A percentile compares a stretch with the other conserved stretches of the same genome.
These are phyloP conservation scores for Yasuhikotakia modesta DNA, from an alignment of 2,797 vertebrate species.

Conservation along the genomic window DNA sequence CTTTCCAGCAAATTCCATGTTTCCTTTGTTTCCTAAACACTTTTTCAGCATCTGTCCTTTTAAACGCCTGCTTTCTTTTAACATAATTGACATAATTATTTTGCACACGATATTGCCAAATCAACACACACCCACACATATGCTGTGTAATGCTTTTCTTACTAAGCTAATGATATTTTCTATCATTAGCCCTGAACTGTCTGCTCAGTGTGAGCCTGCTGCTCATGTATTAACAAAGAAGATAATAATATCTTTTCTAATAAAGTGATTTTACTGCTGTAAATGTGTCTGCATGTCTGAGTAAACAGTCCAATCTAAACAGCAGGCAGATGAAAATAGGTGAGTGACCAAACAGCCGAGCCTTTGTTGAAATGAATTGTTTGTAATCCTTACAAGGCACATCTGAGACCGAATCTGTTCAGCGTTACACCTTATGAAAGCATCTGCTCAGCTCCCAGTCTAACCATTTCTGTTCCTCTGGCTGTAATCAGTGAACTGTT, in stretches of 20 bases:
- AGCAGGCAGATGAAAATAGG: conserved; percentile 23
- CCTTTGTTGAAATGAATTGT: conserved; percentile 1
- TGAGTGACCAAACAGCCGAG: conserved; percentile 1
- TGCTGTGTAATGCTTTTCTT: neutral
- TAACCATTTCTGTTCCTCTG: conserved; percentile 19
- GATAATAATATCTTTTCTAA: conserved; percentile 20
- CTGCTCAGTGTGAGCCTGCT: conserved; percentile 6
- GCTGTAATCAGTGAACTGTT: conserved; percentile 16
- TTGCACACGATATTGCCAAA: neutral
- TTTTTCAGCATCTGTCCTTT: conserved; percentile 24
- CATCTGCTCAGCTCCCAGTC: neutral
- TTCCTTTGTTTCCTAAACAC: neutral
- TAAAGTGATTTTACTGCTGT: conserved; percentile 33
- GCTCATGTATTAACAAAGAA: conserved; percentile 22
- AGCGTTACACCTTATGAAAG: neutral
- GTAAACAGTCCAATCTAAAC: conserved; percentile 23
- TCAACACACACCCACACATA: neutral
- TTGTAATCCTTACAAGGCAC: neutral
- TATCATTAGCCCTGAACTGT: neutral
- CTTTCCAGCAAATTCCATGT: neutral
- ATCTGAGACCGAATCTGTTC: neutral
- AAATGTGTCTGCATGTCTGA: conserved; percentile 8
- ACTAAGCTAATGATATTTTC: neutral
- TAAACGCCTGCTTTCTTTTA: conserved; percentile 18
- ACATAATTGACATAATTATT: conserved; percentile 16